phyloP scores from a whole-genome alignment of 2,113 vertebrate species.

The Solenodon paradoxus region DNA sequence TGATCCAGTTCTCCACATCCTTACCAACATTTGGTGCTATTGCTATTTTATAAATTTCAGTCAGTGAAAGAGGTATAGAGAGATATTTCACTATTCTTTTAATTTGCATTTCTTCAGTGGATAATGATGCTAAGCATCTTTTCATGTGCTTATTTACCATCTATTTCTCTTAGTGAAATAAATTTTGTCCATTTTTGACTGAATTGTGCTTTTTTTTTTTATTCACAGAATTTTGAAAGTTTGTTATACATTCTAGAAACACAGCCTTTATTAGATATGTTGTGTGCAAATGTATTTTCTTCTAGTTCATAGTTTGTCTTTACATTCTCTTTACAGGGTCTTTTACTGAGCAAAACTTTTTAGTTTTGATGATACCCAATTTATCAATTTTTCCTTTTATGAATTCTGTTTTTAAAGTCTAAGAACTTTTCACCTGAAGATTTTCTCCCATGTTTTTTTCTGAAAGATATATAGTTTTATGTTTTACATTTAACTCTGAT shows the following conservation, averaged over 20 bases:
- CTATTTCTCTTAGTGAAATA: neutral
- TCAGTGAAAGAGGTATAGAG: neutral
- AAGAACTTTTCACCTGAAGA: neutral
- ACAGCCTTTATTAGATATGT: neutral
- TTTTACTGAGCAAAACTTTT: neutral
- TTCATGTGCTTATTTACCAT: neutral
- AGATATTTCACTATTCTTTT: neutral
- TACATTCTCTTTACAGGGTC: neutral
- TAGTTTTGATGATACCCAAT: neutral
- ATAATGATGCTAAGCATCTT: neutral
- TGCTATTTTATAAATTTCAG: neutral
- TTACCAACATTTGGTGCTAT: neutral
- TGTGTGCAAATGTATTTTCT: neutral
- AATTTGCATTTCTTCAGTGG: neutral
- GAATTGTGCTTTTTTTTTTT: neutral
- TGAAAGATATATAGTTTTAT: neutral
- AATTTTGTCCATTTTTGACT: neutral
- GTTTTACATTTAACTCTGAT: constrained; percentile 3
- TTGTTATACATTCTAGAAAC: neutral
- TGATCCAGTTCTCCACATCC: neutral
- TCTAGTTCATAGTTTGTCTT: neutral
- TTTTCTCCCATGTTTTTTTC: neutral
- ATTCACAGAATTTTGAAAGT: neutral
- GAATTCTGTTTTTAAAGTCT: neutral
- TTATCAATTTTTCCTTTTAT: neutral